Percentiles rank a stretch among this genome's conserved stretches.
Conservation (phyloP, 30 jellyfish, hydroid and myxozoan genomes). For the Phacellophora camtschatica region DNA sequence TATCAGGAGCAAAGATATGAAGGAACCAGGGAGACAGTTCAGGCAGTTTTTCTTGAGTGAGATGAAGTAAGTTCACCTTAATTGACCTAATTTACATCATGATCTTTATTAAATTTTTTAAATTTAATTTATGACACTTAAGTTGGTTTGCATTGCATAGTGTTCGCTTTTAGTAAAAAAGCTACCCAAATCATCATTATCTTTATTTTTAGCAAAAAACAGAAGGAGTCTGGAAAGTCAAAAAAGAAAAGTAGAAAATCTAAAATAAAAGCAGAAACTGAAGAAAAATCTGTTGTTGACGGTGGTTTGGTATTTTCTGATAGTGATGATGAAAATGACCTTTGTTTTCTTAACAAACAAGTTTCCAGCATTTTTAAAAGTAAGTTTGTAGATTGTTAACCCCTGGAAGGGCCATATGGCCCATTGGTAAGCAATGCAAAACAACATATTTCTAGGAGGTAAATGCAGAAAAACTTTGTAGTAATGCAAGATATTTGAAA, state of each 20-base stretch:
- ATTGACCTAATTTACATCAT: neutral
- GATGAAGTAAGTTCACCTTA: constrained; percentile 25
- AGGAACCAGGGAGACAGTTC: constrained; percentile 72
- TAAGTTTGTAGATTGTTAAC: too few species aligned
- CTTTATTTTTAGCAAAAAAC: neutral
- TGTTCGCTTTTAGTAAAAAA: too few species aligned
- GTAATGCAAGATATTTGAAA: too few species aligned
- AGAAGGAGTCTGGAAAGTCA: constrained; percentile 2
- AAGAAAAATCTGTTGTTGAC: neutral
- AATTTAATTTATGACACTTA: too few species aligned
- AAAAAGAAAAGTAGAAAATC: neutral
- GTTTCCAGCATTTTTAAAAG: constrained; percentile 15
- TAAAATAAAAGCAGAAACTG: constrained; percentile 1
- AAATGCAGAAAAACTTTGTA: too few species aligned
- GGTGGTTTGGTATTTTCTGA: constrained; percentile 26
- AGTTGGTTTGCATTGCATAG: too few species aligned
- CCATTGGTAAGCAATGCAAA: too few species aligned
- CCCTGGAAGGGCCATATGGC: too few species aligned
- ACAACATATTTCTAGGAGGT: too few species aligned
- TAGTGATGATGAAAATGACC: constrained; percentile 68
- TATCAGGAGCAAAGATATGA: constrained; percentile 31
- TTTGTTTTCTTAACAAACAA: constrained; percentile 6
- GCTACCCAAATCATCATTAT: neutral
- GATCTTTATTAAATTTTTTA: neutral
- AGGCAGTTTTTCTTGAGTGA: constrained; percentile 61